Evolutionary conservation across 1,140 invertebrate genomes (phyloP), one percentile per base, ranked within the genome.

Genomic region (Acyrthosiphon pisum): DNA sequence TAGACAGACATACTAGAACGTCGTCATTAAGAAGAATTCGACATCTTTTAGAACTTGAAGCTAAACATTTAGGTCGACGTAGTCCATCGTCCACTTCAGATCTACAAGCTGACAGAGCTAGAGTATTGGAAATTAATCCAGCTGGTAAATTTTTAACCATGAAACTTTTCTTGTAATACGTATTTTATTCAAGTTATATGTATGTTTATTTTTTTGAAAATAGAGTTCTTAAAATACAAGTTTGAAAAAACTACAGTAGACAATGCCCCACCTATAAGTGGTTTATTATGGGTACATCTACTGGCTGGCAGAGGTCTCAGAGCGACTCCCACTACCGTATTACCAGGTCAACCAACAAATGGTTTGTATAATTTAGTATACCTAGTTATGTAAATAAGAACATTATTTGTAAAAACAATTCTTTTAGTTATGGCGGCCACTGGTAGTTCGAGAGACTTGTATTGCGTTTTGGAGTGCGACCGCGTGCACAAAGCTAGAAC

Each of bases 401-500:
- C 20, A 68, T 46, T 50, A 90, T 68, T 44, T 20, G 44, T 4
- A 20, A 44, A 60, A 44, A 44, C 7, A 60, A 90, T 60, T 37
- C 1, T 90, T 90, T 30, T n/a, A 93, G 91, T 86, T 76, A 81
- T 92, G 48, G 35, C 93, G 37, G 96, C 86, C 11, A 35, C 91
- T n/a, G 81, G 91, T 22, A 93, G 35, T 53, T 96, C 98, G 91
- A 96, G 98, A 94, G 99, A 99, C 95, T 96, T 99, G 44, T 99
- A 99, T 95, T 99, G 99, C 95, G 99, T 99, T 3, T 96, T 99
- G 41, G 94, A 95, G 93, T 95, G 94, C 94, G 99, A 99, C 95
- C 97, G 98, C 94, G 97, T 99, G 20, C 99, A 99, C 95, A 99
- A 99, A 96, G 99, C 99, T 7, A 95, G 99, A 48, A 99, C 99